Base-by-base conservation (phyloP, 2,888 invertebrate genomes). In the Eudemis profundana region DNA sequence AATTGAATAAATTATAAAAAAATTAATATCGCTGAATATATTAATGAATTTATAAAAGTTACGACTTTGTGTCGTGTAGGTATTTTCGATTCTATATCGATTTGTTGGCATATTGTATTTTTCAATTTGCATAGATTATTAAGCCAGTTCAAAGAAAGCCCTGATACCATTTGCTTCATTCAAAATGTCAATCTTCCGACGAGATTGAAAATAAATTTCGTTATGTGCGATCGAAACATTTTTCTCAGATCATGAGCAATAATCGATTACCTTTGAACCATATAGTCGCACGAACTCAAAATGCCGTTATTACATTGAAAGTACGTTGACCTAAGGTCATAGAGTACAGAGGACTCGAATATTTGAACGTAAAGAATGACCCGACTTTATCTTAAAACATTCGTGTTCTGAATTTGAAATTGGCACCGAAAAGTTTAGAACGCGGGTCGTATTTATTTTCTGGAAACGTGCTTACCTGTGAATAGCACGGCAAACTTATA, bases 311-410 rank as follows among this genome's bases (percentile, higher is more conserved):
- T 72, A 80, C 80, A 80, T 84, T 82, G 79, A 82, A 81, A 84
- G 86, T 79, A 75, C 86, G 78, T 85, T 85, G 84, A 79, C 81
- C 84, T 80, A 75, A 82, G 85, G 79, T 82, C 82, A 83, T 54
- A 61, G 54, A 44, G 68, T 56, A 62, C 65, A 53, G 46, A 64
- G 40, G 27, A 47, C 44, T 21, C 27, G 38, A 61, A 60, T 53
- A 66, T 56, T 65, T 49, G 46, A 65, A 65, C 50, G 57, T 60
- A 60, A 65, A 60, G 59, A 65, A 53, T 53, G 65, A 60, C 51
- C 50, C 65, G 60, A 60, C 59, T 65, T 65, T 65, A 53, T 65
- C 65, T 60, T 46, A 46, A 46, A 44, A 23, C 12, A 19, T 60
- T 60, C 65, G 53, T 65, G 59, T 50, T 65, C 60, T 60, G 60